A percentile compares a stretch with the other conserved stretches of the same genome.
Evolutionary conservation across 2,113 vertebrate genomes (phyloP).

Genomic region (Thymallus thymallus): DNA sequence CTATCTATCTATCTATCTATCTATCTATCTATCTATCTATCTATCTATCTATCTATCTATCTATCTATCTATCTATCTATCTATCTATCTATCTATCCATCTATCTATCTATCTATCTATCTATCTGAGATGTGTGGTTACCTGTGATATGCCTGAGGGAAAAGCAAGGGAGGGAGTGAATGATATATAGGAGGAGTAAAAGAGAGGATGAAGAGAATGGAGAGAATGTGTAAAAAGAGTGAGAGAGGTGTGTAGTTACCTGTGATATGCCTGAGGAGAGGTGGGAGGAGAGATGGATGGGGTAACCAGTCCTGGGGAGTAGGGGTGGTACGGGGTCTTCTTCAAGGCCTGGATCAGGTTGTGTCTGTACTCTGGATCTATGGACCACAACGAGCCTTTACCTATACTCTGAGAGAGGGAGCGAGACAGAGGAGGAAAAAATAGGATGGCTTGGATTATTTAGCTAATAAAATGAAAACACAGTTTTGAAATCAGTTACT

Average conservation of each 20-base stretch:
- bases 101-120: no score
- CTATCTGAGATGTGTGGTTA: no score
- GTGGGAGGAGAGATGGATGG: conserved; percentile 79
- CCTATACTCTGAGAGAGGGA: conserved; percentile 89
- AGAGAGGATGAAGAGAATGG: not conserved
- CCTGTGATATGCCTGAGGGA: no score
- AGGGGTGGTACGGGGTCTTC: conserved; percentile 98
- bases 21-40: no score
- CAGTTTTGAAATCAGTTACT: no score
- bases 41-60: no score
- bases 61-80: no score
- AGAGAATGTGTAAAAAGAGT: not conserved
- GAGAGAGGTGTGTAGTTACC: conserved; percentile 70
- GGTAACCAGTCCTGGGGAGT: conserved; percentile 86
- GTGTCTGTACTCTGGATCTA: conserved; percentile 98
- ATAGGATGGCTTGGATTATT: not conserved
- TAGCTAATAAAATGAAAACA: not conserved
- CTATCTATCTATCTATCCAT: no score
- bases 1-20: no score
- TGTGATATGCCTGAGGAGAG: conserved; percentile 90
- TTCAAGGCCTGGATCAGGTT: conserved; percentile 99
- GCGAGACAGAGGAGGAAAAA: conserved; percentile 10
- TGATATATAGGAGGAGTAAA: not conserved
- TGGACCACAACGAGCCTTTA: conserved; percentile 98
- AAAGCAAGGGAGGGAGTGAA: not conserved